Base-by-base conservation (phyloP, 2,113 vertebrate species). In the Gallinago jamesoni region DNA sequence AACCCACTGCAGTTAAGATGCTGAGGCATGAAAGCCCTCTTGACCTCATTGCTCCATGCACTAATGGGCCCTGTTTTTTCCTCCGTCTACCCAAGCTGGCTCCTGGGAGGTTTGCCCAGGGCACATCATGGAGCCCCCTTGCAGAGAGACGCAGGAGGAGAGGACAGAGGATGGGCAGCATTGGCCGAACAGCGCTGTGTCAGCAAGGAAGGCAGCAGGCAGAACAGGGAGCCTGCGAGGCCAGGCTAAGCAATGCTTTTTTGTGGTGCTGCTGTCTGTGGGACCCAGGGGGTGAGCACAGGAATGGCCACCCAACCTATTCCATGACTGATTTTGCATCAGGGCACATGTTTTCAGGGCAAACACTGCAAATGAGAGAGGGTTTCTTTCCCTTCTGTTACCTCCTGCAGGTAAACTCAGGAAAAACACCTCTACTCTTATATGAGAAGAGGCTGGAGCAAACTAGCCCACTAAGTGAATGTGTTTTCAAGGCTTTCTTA, bases 141-240 rank as follows among this genome's bases (percentile, higher is more conserved):
- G 60, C 1, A 30, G 60, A 35, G 73, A 22, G 39, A 48, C 70
- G 80, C 50, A 33, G 45, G 24, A 56, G 76, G 11, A 31, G 16
- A 53, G 8, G 64, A 5, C 14, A 48, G 35, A 72, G 81, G 37
- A 33, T 3, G 8, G 33, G 43, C 27, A 24, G 63, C 2, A 28
- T 1, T 7, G 31, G 21, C 82, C 28, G 3, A 60, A 64, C 0
- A 2, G 52, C 1, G 1, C 33, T 1, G n/a, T 1, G 4, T 48
- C 68, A 73, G 43, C 86, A 30, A 21, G 25, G 43, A 27, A 56
- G 15, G 50, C 24, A 28, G 73, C 35, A 33, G 12, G 25, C 43
- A 18, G 52, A 33, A 37, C 31, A 47, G n/a, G 20, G n/a, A 14
- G 3, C 41, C 19, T 41, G 48, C 33, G 33, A 37, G 28, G 18